phyloP scores from a whole-genome alignment of 2,113 vertebrate species.

The Plotosus lineatus region DNA sequence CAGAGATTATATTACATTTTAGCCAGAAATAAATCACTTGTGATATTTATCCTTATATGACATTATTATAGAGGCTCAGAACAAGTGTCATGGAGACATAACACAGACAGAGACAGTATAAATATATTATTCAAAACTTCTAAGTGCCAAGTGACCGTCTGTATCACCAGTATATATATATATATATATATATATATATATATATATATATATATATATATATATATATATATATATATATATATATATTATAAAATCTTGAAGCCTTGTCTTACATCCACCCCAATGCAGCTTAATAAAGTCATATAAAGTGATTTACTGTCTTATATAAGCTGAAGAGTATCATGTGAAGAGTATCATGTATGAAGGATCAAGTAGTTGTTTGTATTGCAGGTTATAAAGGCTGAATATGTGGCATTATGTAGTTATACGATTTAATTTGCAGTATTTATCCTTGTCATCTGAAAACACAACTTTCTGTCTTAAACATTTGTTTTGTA shows the following conservation, averaged over 20 bases:
- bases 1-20: background rate
- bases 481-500: too few relatives aligned
- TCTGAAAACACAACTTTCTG: too few relatives aligned
- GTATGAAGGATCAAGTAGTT: too few relatives aligned
- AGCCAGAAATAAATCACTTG: background rate
- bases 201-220: too few relatives aligned
- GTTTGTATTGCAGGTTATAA: too few relatives aligned
- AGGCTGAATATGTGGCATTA: too few relatives aligned
- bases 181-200: too few relatives aligned
- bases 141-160: too few relatives aligned
- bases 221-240: background rate
- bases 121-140: background rate
- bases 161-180: too few relatives aligned
- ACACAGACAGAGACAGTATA: background rate
- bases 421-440: too few relatives aligned
- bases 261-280: background rate
- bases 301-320: background rate
- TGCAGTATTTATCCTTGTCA: too few relatives aligned
- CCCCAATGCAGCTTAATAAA: background rate
- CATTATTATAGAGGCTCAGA: background rate
- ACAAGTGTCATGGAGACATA: background rate
- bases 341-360: too few relatives aligned
- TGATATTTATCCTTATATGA: background rate
- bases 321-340: background rate
- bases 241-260: background rate